Evolutionary conservation across 1,140 invertebrate genomes (phyloP).

Genomic region (Metaphire vulgaris): DNA sequence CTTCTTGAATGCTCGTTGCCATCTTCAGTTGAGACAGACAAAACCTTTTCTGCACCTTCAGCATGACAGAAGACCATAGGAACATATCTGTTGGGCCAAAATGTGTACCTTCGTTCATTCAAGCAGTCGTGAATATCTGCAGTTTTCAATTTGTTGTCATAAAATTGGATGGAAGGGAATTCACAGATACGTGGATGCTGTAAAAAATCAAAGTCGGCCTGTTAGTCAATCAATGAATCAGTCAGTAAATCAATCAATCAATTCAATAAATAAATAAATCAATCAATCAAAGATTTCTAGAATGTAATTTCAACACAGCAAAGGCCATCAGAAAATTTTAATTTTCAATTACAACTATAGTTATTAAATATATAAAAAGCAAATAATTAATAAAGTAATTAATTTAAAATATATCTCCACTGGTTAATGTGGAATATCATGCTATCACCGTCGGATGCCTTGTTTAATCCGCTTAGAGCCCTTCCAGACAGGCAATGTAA

Average conservation of each 20-base stretch:
- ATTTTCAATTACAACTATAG: conserved; percentile 3
- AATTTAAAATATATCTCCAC: too few species aligned
- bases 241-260: too few species aligned
- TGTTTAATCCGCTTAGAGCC: too few species aligned
- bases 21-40: conserved; percentile 41
- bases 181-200: conserved; percentile 40
- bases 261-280: too few species aligned
- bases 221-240: too few species aligned
- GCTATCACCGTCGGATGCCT: too few species aligned
- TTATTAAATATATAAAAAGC: too few species aligned
- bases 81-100: conserved; percentile 28
- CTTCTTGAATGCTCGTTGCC: conserved; percentile 42
- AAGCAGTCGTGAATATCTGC: conserved; percentile 23
- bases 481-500: too few species aligned
- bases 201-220: conserved; percentile 27
- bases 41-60: conserved; percentile 38
- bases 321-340: background rate
- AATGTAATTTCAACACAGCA: too few species aligned
- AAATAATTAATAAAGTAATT: too few species aligned
- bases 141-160: conserved; percentile 35
- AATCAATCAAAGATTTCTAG: too few species aligned
- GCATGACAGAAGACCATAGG: conserved; percentile 39
- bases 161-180: conserved; percentile 42
- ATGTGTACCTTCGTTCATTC: conserved; percentile 19
- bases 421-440: too few species aligned